A percentile compares a stretch with the other conserved stretches of the same genome.
These are phyloP conservation scores for Sphaerophoria taeniata DNA, from an alignment of 2,888 invertebrate genomes.

Conservation along the genomic window DNA sequence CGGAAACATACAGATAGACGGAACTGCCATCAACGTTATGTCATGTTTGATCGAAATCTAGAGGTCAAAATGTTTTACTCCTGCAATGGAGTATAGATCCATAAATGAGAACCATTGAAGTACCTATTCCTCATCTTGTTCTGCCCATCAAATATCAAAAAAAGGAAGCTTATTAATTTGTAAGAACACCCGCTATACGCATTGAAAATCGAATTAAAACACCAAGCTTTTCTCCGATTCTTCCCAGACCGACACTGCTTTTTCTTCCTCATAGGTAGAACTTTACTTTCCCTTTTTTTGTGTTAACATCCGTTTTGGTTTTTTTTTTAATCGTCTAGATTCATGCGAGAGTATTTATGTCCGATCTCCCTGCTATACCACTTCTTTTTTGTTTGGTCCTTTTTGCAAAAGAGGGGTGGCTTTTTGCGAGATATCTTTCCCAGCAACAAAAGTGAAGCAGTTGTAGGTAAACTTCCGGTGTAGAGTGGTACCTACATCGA, in stretches of 20 bases:
- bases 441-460: slow-evolving; percentile 41
- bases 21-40: no score
- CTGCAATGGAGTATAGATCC: no score
- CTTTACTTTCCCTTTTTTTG: slow-evolving; percentile 63
- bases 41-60: no score
- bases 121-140: no score
- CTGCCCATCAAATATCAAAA: no score
- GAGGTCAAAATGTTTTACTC: no score
- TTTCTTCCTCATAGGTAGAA: slow-evolving; percentile 57
- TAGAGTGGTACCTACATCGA: slow-evolving; percentile 61
- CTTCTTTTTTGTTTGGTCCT: slow-evolving; percentile 64
- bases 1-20: no score
- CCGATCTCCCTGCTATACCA: slow-evolving; percentile 57
- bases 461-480: slow-evolving; percentile 71
- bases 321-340: slow-evolving; percentile 44
- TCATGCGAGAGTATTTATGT: slow-evolving; percentile 39
- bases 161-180: no score
- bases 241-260: slow-evolving; percentile 29
- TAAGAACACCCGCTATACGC: background rate
- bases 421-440: slow-evolving; percentile 66
- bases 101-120: no score
- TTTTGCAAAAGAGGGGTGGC: slow-evolving; percentile 73
- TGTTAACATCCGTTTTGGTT: slow-evolving; percentile 8
- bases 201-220: slow-evolving; percentile 33
- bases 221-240: slow-evolving; percentile 57